A percentile compares a stretch with the other conserved stretches of the same genome.
Conservation (phyloP, 1,140 invertebrate genomes). For the Physella acuta region DNA sequence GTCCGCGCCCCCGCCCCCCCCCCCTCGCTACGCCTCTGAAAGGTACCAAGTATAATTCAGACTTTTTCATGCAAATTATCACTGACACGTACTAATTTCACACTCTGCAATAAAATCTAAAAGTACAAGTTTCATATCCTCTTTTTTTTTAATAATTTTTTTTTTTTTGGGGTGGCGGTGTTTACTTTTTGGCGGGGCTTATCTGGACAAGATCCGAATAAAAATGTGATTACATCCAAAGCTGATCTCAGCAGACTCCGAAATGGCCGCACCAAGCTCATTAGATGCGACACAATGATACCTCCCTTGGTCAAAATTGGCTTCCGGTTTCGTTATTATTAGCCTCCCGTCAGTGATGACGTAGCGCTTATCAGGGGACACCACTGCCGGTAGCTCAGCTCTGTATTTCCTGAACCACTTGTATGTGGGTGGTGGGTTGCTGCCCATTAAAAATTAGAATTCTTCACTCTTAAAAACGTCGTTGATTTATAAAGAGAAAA, state of each 20-base stretch:
- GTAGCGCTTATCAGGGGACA: conserved; percentile 67
- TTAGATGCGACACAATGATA: conserved; percentile 92
- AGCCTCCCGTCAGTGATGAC: conserved; percentile 88
- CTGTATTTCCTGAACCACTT: background rate
- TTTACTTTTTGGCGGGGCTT: too few relatives aligned
- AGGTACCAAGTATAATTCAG: background rate
- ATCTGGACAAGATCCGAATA: background rate
- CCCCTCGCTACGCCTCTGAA: background rate
- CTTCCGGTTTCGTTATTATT: conserved; percentile 79
- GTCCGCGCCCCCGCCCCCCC: too few relatives aligned
- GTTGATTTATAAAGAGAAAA: too few relatives aligned
- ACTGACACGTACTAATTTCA: background rate
- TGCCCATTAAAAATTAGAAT: too few relatives aligned
- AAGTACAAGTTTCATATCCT: too few relatives aligned
- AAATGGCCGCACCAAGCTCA: conserved; percentile 76
- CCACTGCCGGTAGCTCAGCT: background rate
- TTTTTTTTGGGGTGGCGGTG: background rate
- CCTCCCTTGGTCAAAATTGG: conserved; percentile 73
- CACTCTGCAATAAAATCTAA: background rate
- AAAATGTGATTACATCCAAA: conserved; percentile 15
- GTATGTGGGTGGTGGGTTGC: conserved; percentile 6
- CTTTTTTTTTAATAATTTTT: background rate
- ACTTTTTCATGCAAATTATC: too few relatives aligned
- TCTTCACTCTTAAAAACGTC: too few relatives aligned
- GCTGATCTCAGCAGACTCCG: conserved; percentile 10